Base-by-base conservation (phyloP, 2,113 vertebrate species). In the Mionectes macconnelli region DNA sequence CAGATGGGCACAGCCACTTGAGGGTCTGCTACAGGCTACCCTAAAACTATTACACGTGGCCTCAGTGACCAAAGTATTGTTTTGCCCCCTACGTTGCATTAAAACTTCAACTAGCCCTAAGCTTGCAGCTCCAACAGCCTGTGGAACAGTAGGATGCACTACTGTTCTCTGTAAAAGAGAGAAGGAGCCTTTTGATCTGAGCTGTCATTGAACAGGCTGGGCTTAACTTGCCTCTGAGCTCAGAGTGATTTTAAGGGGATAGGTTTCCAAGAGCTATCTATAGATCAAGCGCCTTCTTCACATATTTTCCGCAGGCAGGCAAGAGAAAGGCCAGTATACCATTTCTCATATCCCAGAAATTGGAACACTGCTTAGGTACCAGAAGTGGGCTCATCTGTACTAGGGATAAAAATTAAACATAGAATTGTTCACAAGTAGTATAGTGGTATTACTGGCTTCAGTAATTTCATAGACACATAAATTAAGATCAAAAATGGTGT, bases 231-330 rank as follows among this genome's bases (percentile, higher is more conserved):
- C 72, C 64, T 30, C 24, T n/a, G 45, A 75, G 83, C 82, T 69
- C 70, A 25, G 69, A 44, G 77, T 75, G 84, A 87, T 87, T 94
- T 85, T 57, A 67, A 67, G 63, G 66, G 79, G 53, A 45, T 85
- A 76, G 42, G 30, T 83, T 96, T 92, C 75, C 63, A 80, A 90
- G 85, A 80, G 37, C 90, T 96, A 96, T 90, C 67, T 94, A 90
- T 85, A 94, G 92, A 95, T 94, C 90, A 93, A 94, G 63, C 1
- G 19, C 79, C 86, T 93, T 93, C 94, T 80, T 92, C 45, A 90
- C 85, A 74, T 94, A 80, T 50, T 93, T 96, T 96, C 93, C 55
- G 5, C 27, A 22, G 62, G 63, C 16, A 63, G 74, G 90, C 66
- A 87, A 56, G n/a, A 86, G 79, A 88, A 93, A 80, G 45, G 35